Evolutionary conservation across 2,888 invertebrate genomes (phyloP).

Genomic region (Napeogenes sylphis): DNA sequence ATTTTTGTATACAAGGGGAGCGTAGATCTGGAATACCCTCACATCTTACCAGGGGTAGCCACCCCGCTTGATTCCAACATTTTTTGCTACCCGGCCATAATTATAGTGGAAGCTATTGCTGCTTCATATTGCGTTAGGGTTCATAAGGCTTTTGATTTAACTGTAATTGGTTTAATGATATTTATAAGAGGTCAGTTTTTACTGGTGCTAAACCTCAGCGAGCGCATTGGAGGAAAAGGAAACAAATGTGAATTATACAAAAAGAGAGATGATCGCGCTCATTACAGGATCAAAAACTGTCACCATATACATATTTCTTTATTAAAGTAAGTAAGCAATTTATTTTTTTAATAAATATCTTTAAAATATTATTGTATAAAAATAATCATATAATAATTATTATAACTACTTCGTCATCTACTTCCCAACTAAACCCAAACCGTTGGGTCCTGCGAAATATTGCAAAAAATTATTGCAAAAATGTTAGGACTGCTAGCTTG

Average conservation of each 20-base stretch:
- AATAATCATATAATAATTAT: no score
- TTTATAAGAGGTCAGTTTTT: constrained; percentile 58
- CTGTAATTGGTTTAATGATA: constrained; percentile 54
- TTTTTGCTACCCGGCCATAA: constrained; percentile 41
- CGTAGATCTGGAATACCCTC: constrained; percentile 40
- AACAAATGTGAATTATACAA: constrained; percentile 32
- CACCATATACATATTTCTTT: constrained; percentile 47
- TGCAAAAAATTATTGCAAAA: no score
- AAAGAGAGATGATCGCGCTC: constrained; percentile 49
- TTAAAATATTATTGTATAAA: constrained; percentile 1
- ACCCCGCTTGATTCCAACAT: constrained; percentile 44
- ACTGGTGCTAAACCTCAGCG: constrained; percentile 45
- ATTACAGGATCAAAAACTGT: constrained; percentile 48
- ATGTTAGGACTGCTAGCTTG: no score
- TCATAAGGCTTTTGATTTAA: constrained; percentile 55
- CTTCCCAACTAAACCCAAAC: no score
- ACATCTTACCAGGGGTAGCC: constrained; percentile 55
- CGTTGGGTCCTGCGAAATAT: no score
- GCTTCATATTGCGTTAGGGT: constrained; percentile 50
- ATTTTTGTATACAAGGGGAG: constrained; percentile 33
- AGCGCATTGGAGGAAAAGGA: constrained; percentile 51
- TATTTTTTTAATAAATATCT: not conserved
- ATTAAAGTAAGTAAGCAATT: constrained; percentile 44
- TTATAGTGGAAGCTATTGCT: constrained; percentile 46
- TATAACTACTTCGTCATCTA: no score